Evolutionary conservation across 1,140 invertebrate species (phyloP).

Genomic region (Drosophila teissieri): DNA sequence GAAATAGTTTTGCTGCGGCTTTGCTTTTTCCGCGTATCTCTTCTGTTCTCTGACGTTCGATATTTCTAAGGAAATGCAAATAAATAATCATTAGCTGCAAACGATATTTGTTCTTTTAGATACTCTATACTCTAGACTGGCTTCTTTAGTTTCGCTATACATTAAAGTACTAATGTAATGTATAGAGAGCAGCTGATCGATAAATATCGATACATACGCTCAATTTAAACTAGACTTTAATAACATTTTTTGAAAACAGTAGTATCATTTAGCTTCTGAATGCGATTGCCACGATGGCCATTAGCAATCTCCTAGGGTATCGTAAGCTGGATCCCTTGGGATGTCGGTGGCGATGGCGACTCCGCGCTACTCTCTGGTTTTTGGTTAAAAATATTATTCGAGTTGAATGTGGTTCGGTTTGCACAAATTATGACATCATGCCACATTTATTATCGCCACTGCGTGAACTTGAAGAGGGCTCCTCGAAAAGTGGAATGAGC

Average conservation of each 20-base stretch:
- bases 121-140: too few species aligned
- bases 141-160: too few species aligned
- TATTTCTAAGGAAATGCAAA: constrained; percentile 16
- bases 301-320: constrained; percentile 1
- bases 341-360: neutral
- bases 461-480: constrained; percentile 68
- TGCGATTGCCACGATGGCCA: neutral
- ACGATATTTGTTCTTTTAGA: neutral
- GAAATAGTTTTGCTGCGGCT: constrained; percentile 11
- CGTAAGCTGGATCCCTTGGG: neutral
- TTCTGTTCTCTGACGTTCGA: constrained; percentile 1
- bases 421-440: constrained; percentile 75
- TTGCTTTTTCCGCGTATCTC: neutral
- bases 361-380: neutral
- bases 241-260: too few species aligned
- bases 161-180: too few species aligned
- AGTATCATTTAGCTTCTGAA: neutral
- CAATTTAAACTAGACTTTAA: neutral
- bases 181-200: too few species aligned
- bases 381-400: neutral
- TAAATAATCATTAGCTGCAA: constrained; percentile 15
- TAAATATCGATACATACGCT: neutral
- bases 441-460: constrained; percentile 71
- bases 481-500: constrained; percentile 23
- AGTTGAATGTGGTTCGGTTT: constrained; percentile 25